Evolutionary conservation across 2,113 vertebrate species (phyloP).

Genomic region (Corydoras maculifer): DNA sequence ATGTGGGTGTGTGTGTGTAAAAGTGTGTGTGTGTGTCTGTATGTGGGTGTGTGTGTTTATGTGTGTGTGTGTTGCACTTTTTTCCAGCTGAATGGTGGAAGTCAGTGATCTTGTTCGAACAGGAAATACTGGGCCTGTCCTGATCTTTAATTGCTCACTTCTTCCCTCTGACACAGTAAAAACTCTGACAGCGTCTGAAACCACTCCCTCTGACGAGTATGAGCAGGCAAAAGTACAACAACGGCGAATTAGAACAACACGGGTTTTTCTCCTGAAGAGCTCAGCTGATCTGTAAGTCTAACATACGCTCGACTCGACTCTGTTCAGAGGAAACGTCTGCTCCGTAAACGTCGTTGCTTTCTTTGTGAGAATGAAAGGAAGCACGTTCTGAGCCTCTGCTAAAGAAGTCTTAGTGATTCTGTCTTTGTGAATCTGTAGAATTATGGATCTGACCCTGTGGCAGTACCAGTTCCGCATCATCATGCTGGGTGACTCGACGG

Average conservation of each 20-base stretch:
- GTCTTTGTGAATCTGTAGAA: no score
- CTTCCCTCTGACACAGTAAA: conserved; percentile 18
- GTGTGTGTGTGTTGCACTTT: no score
- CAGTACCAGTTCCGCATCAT: conserved; percentile 83
- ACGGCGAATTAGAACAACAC: neutral
- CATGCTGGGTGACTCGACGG: conserved; percentile 78
- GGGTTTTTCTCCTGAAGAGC: conserved; percentile 29
- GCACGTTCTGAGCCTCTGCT: no score
- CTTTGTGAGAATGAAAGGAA: no score
- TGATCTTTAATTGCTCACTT: conserved; percentile 36
- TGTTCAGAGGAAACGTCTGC: conserved; percentile 30
- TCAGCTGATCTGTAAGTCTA: conserved; percentile 24
- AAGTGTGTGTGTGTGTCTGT: no score
- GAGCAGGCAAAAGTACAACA: conserved; percentile 57
- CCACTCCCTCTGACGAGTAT: conserved; percentile 60
- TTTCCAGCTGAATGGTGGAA: no score
- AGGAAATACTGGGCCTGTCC: conserved; percentile 51
- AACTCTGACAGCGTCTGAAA: conserved; percentile 22
- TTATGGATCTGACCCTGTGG: conserved; percentile 74
- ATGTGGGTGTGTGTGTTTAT: no score
- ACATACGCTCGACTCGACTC: conserved; percentile 32
- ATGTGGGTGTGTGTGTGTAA: no score
- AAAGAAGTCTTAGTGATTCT: no score
- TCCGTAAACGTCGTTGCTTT: conserved; percentile 28
- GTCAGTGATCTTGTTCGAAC: no score